phyloP scores from a whole-genome alignment of 2,113 vertebrate genomes.

The Recurvirostra avosetta region DNA sequence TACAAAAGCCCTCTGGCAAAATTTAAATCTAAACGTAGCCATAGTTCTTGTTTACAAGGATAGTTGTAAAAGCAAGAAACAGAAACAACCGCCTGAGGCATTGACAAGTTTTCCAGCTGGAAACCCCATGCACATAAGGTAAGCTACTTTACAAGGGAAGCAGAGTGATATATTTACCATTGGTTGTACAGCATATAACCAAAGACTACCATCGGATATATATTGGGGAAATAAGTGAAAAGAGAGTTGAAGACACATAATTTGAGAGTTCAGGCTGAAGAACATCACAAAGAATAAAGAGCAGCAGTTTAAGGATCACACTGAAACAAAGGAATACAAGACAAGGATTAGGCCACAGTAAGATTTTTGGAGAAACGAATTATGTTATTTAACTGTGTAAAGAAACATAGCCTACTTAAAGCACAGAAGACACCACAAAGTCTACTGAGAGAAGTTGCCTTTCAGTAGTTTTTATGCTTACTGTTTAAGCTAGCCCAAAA shows the following conservation, averaged over 20 bases:
- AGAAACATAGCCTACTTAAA: slow-evolving; percentile 17
- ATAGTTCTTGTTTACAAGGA: not conserved
- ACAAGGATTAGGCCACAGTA: not conserved
- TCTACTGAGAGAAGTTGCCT: not conserved
- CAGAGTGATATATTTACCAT: not conserved
- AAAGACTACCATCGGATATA: not conserved
- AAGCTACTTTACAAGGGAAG: not conserved
- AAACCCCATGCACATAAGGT: not conserved
- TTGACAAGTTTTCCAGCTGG: not conserved
- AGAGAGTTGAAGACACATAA: not conserved
- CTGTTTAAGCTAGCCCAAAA: not conserved
- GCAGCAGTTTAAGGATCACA: not conserved
- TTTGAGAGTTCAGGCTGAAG: not conserved
- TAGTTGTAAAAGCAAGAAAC: slow-evolving; percentile 6
- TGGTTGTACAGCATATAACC: not conserved
- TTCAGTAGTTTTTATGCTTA: not conserved
- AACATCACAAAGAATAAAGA: not conserved
- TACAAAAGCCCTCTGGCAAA: not conserved
- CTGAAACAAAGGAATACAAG: not conserved
- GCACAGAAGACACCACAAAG: not conserved
- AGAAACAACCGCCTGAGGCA: slow-evolving; percentile 42
- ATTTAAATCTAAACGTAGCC: not conserved
- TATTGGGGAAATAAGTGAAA: not conserved
- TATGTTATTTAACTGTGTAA: not conserved
- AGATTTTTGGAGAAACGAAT: not conserved